phyloP scores from a whole-genome alignment of 2,888 invertebrate genomes.

The Eudasyphora cyanicolor region DNA sequence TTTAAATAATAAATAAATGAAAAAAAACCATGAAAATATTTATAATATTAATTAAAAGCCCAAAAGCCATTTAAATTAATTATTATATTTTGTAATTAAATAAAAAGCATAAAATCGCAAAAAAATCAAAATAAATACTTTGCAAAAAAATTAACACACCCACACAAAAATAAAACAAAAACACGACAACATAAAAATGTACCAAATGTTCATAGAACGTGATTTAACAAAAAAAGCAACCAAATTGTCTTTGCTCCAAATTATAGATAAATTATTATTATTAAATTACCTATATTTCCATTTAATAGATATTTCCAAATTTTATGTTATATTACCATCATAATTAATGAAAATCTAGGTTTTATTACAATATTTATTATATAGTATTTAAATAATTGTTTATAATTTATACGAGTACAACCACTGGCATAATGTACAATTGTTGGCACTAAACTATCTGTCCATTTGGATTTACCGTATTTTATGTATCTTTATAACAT shows the following conservation, averaged over 20 bases:
- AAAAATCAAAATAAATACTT: slow-evolving; percentile 30
- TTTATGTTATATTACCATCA: neutral
- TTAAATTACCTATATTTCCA: too few species aligned
- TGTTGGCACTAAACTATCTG: too few species aligned
- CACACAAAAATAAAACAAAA: slow-evolving; percentile 38
- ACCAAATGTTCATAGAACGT: slow-evolving; percentile 64
- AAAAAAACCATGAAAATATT: slow-evolving; percentile 7
- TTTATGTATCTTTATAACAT: too few species aligned
- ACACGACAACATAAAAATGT: slow-evolving; percentile 41
- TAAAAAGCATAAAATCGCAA: slow-evolving; percentile 15
- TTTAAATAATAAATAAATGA: slow-evolving; percentile 2
- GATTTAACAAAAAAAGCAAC: slow-evolving; percentile 31
- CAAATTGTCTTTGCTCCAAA: slow-evolving; percentile 26
- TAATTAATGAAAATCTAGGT: neutral
- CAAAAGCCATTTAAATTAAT: slow-evolving; percentile 54
- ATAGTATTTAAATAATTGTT: too few species aligned
- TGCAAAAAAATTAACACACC: neutral
- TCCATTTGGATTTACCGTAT: too few species aligned
- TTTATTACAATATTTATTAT: neutral
- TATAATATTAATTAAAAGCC: slow-evolving; percentile 30
- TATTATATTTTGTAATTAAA: slow-evolving; percentile 57
- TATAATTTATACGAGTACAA: neutral
- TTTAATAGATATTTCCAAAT: too few species aligned
- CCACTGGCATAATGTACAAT: neutral
- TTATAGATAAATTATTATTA: slow-evolving; percentile 47